Evolutionary conservation across 2,888 invertebrate species (phyloP), one percentile per base, ranked within the genome.

Genomic region (Sympetrum striolatum): DNA sequence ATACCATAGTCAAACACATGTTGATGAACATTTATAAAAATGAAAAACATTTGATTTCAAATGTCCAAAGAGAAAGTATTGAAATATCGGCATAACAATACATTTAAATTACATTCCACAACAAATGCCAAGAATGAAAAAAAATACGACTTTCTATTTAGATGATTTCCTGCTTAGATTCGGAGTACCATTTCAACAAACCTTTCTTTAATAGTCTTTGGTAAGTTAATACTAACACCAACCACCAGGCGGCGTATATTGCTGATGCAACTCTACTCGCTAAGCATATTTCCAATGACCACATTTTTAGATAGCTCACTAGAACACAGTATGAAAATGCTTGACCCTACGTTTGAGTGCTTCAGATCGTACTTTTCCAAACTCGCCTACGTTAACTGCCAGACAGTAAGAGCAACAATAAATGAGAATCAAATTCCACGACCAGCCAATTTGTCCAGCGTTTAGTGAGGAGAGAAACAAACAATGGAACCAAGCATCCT

Each of bases 311-410:
- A 86, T 86, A 86, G 86, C 86, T 86, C 86, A 86, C 86, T 86
- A 86, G 86, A 60, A 86, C 86, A 86, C 86, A 86, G 86, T 86
- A 86, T 86, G 86, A 86, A 82, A 86, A 86, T 86, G 86, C 86
- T 86, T 86, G 86, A 86, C 60, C 60, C 86, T 86, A 86, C 86
- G 18, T 53, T 64, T 64, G 60, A 48, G 86, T 86, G 86, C 86
- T 86, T 86, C 86, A 86, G 86, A 86, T 86, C 86, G 58, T 86
- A 86, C 60, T 86, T 86, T 86, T 86, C 44, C 86, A 86, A 86
- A 86, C 60, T 86, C 64, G 12, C 64, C 86, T 86, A 86, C 86
- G n/a, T 35, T 86, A 60, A 86, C 37, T 60, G 86, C 86, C 86
- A 86, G 86, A 86, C 86, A 86, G 60, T 86, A 60, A 53, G 82